A percentile compares a stretch with the other conserved stretches of the same genome.
Conservation (phyloP, 2,113 vertebrate genomes). For the Pelvicachromis taeniatus region DNA sequence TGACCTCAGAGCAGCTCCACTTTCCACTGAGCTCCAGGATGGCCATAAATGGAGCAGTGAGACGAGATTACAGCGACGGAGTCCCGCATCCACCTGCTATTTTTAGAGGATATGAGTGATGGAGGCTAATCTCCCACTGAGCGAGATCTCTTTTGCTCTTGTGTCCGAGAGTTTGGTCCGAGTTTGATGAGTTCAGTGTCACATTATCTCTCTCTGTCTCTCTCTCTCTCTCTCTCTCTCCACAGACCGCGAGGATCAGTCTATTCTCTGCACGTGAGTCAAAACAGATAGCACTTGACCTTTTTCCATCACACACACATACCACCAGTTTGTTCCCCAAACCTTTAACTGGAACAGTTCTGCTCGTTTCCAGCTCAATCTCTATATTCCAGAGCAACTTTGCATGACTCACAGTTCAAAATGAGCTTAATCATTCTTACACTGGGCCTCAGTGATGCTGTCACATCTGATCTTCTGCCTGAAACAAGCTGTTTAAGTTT, state of each 20-base stretch:
- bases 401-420: not conserved
- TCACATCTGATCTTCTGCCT: not conserved
- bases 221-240: not conserved
- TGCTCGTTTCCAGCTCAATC: not conserved
- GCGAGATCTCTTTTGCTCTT: not conserved
- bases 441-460: not conserved
- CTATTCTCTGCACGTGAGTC: slow-evolving; percentile 76
- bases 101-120: slow-evolving; percentile 39
- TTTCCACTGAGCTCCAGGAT: slow-evolving; percentile 42
- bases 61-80: slow-evolving; percentile 9
- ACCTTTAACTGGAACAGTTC: not conserved
- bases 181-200: slow-evolving; percentile 15
- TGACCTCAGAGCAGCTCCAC: slow-evolving; percentile 29
- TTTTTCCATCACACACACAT: not conserved
- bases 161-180: slow-evolving; percentile 22
- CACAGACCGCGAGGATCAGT: slow-evolving; percentile 74
- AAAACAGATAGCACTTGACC: not conserved
- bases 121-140: slow-evolving; percentile 41
- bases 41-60: slow-evolving; percentile 62
- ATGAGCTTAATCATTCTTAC: not conserved
- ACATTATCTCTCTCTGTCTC: not conserved
- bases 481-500: not conserved
- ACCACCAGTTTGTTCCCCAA: not conserved
- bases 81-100: slow-evolving; percentile 45
- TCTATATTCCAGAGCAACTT: not conserved